These are phyloP conservation scores for Parauchenoglanis ngamensis DNA, from an alignment of 2,797 vertebrate species.

Conservation along the genomic window DNA sequence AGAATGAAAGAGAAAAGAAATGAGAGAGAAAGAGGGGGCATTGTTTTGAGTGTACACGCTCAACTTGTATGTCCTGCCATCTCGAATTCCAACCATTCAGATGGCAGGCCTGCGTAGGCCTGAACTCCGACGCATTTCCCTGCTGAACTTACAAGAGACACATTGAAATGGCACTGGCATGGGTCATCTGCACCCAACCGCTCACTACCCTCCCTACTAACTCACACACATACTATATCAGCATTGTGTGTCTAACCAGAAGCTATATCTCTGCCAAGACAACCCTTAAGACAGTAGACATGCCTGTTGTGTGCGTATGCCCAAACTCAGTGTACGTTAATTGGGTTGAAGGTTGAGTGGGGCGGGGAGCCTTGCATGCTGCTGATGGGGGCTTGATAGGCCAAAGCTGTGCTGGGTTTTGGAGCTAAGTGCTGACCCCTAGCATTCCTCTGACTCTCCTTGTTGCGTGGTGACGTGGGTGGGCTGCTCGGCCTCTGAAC, in stretches of 20 bases:
- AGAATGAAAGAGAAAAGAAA: slow-evolving; percentile 23
- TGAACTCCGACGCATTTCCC: slow-evolving; percentile 86
- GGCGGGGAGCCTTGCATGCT: slow-evolving; percentile 53
- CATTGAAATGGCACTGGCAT: slow-evolving; percentile 85
- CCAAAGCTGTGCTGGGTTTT: slow-evolving; percentile 65
- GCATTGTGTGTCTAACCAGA: slow-evolving; percentile 65
- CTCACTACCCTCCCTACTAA: slow-evolving; percentile 64
- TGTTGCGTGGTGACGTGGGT: slow-evolving; percentile 72
- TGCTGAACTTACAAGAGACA: slow-evolving; percentile 83
- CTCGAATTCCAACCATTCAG: slow-evolving; percentile 88
- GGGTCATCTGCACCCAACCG: slow-evolving; percentile 82
- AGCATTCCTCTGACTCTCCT: slow-evolving; percentile 64
- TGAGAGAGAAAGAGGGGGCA: slow-evolving; percentile 76
- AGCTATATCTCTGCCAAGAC: slow-evolving; percentile 60
- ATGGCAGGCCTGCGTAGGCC: slow-evolving; percentile 85
- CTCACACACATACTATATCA: slow-evolving; percentile 42
- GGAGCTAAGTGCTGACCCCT: slow-evolving; percentile 60
- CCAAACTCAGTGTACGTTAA: slow-evolving; percentile 72
- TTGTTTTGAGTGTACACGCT: slow-evolving; percentile 83
- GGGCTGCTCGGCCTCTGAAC: slow-evolving; percentile 72
- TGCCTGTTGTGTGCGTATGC: slow-evolving; percentile 69
- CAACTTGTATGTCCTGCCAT: slow-evolving; percentile 79
- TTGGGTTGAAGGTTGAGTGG: slow-evolving; percentile 62
- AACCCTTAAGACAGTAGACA: slow-evolving; percentile 74
- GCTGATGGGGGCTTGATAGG: slow-evolving; percentile 67